phyloP scores from a whole-genome alignment of 2,113 vertebrate species.

The Cyanoderma ruficeps region DNA sequence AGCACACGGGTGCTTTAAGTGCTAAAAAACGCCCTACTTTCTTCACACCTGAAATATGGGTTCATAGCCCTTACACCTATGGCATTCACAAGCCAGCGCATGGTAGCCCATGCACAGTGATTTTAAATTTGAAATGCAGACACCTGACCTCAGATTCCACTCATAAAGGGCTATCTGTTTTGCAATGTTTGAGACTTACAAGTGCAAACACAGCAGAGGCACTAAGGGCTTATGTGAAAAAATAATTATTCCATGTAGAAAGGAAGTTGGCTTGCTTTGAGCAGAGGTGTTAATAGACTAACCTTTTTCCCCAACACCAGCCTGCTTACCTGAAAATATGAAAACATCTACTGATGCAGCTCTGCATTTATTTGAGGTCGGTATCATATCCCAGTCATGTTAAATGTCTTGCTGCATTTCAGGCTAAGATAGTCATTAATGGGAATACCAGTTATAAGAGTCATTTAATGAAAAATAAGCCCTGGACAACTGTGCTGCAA shows the following conservation, averaged over 20 bases:
- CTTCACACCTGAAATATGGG: slow-evolving; percentile 18
- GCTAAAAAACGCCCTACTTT: slow-evolving; percentile 10
- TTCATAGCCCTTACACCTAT: neutral
- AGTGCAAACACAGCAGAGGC: slow-evolving; percentile 56
- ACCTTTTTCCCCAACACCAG: slow-evolving; percentile 12
- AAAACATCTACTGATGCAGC: slow-evolving; percentile 7
- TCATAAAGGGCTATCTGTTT: slow-evolving; percentile 56
- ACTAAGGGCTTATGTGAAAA: slow-evolving; percentile 48
- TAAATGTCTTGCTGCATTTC: slow-evolving; percentile 3
- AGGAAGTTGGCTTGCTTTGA: slow-evolving; percentile 54
- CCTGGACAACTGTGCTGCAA: slow-evolving; percentile 11
- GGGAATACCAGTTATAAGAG: slow-evolving; percentile 22
- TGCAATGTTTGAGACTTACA: slow-evolving; percentile 18
- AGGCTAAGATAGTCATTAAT: slow-evolving; percentile 13
- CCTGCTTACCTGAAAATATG: slow-evolving; percentile 44
- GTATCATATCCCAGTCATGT: neutral
- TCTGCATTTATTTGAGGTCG: neutral
- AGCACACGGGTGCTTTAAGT: slow-evolving; percentile 15
- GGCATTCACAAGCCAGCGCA: neutral
- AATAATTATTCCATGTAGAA: slow-evolving; percentile 44
- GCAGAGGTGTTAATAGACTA: slow-evolving; percentile 58
- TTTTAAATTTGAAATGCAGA: slow-evolving; percentile 23
- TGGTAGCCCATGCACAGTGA: neutral
- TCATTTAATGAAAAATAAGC: slow-evolving; percentile 26
- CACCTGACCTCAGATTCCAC: slow-evolving; percentile 24